Base-by-base conservation (phyloP, 2,797 vertebrate species). In the Eutrigla gurnardus region DNA sequence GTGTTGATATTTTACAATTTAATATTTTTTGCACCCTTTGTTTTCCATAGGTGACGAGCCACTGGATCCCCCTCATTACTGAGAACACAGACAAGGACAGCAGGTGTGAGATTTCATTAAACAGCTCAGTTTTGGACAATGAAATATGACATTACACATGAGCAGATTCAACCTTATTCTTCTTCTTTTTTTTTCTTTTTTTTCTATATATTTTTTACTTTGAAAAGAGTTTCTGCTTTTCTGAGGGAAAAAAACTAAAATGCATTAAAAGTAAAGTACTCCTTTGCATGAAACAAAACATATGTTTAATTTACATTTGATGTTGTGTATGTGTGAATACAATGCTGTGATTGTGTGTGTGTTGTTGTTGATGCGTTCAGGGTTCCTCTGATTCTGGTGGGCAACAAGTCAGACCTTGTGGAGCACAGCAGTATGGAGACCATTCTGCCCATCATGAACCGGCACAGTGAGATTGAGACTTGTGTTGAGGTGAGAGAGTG, bases 401-500 rank as follows among this genome's bases (percentile, higher is more conserved):
- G 97, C 73, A 99, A 99, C 93, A 99, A 99, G 84, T 99, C 97
- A 0, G 98, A 99, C 91, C 91, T 99, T 78, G 96, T 98, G 89
- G 97, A 99, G 35, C 97, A 98, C 80, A 98, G 97, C 93, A 98
- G 97, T 89, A 98, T 99, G 98, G 97, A 99, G 90, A 97, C 96
- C 69, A 97, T 98, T 65, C 96, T 99, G 82, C 97, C 97, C 75
- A 97, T 99, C 78, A 99, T 99, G 98, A 99, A 99, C 92, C 96
- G 97, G 83, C 96, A 98, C 82, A 97, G 96, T 40, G 97, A 98
- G 89, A 98, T 99, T 82, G 98, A 99, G 95, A 99, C 97, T 0
- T 99, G 97, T 84, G 97, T 99, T 52, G 97, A 99, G 97, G 98
- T 99, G 93, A 81, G 95, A 63, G 5, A 55, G 36, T 0, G 35